phyloP scores from a whole-genome alignment of 1,140 invertebrate species.

The Pseudomyrmex cubaensis region DNA sequence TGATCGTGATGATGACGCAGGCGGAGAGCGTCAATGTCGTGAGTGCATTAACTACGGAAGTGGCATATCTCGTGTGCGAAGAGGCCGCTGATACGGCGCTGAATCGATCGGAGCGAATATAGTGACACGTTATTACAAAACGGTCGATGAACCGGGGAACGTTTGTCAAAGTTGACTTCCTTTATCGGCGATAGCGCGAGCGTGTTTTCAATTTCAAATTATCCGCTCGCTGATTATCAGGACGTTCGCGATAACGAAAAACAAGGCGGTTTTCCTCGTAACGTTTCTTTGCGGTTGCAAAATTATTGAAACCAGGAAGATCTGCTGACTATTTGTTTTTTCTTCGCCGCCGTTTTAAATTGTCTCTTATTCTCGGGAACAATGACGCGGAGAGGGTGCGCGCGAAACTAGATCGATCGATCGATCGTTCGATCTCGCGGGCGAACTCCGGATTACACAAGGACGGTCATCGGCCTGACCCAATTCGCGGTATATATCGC shows the following conservation, averaged over 20 bases:
- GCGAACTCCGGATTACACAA: conserved; percentile 64
- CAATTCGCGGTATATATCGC: conserved; percentile 67
- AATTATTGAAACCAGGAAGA: too few relatives aligned
- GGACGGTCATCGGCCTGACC: conserved; percentile 74
- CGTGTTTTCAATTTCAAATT: background rate
- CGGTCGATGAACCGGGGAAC: conserved; percentile 1
- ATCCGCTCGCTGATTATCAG: too few relatives aligned
- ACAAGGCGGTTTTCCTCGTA: too few relatives aligned
- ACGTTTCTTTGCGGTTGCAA: too few relatives aligned
- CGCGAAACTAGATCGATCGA: conserved; percentile 42
- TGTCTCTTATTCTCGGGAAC: background rate
- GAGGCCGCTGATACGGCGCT: background rate
- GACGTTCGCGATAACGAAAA: too few relatives aligned
- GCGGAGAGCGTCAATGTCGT: conserved; percentile 14
- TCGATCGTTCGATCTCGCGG: conserved; percentile 61
- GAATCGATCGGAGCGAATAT: background rate
- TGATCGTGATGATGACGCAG: background rate
- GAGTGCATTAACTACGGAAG: conserved; percentile 53
- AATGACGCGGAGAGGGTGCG: conserved; percentile 8
- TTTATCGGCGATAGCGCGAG: background rate
- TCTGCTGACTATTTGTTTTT: too few relatives aligned
- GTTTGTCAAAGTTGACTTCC: background rate
- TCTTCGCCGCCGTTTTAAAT: too few relatives aligned
- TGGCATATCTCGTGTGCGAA: background rate
- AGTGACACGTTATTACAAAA: conserved; percentile 20